phyloP scores from a whole-genome alignment of 2,113 vertebrate species.

The Oncorhynchus masou region DNA sequence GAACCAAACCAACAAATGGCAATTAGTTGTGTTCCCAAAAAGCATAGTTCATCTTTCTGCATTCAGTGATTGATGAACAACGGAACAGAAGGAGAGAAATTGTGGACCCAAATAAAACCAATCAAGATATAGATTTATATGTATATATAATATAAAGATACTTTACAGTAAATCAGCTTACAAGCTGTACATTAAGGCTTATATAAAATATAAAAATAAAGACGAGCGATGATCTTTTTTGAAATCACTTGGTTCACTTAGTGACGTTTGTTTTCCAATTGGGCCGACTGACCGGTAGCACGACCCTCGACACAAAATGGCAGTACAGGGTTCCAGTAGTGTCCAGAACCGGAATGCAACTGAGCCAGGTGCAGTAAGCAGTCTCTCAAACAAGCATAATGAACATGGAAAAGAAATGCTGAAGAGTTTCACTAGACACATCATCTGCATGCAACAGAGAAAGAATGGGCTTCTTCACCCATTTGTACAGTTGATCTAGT shows the following conservation, averaged over 20 bases:
- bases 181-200: constrained; percentile 84
- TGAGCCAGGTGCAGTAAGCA: constrained; percentile 58
- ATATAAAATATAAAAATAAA: constrained; percentile 86
- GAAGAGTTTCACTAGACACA: constrained; percentile 77
- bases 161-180: constrained; percentile 79
- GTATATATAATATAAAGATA: constrained; percentile 78
- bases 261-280: constrained; percentile 60
- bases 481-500: constrained; percentile 72
- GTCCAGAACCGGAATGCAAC: constrained; percentile 55
- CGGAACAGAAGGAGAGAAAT: constrained; percentile 37
- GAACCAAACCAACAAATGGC: constrained; percentile 64
- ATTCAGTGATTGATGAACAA: constrained; percentile 69
- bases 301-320: constrained; percentile 63
- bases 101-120: constrained; percentile 64
- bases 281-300: constrained; percentile 57
- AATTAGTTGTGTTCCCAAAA: constrained; percentile 69
- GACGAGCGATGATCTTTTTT: constrained; percentile 76
- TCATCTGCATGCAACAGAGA: constrained; percentile 81
- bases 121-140: constrained; percentile 62
- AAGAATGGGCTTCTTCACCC: constrained; percentile 61
- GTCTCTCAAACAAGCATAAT: constrained; percentile 68
- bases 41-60: constrained; percentile 54
- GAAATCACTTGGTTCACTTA: constrained; percentile 50
- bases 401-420: constrained; percentile 72
- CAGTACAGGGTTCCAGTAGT: constrained; percentile 68